Percentiles rank a stretch among this genome's conserved stretches.
Evolutionary conservation across 2,113 vertebrate genomes (phyloP).

Genomic region (Cephalopterus ornatus): DNA sequence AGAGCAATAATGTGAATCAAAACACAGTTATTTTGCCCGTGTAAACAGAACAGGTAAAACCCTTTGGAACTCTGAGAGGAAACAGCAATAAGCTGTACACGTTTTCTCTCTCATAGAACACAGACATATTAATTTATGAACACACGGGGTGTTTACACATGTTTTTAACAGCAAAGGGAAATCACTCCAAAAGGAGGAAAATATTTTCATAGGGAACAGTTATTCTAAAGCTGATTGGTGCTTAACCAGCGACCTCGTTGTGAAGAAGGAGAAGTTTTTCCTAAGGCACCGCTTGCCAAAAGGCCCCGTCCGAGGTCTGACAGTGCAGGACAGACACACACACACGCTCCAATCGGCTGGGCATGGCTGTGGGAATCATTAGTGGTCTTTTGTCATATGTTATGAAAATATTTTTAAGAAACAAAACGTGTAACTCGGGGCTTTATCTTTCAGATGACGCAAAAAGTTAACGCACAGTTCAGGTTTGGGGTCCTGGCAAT

Average conservation of each 20-base stretch:
- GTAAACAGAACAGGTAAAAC: not conserved
- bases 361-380: not conserved
- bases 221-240: not conserved
- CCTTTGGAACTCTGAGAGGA: not conserved
- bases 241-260: not conserved
- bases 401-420: not conserved
- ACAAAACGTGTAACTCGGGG: not conserved
- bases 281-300: not conserved
- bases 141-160: not conserved
- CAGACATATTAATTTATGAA: not conserved
- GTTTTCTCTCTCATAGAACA: not conserved
- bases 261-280: not conserved
- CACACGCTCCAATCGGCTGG: not conserved
- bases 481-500: not conserved
- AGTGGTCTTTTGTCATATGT: not conserved
- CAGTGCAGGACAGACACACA: not conserved
- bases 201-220: not conserved
- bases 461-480: not conserved
- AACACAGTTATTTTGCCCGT: not conserved
- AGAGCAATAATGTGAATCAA: not conserved
- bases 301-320: not conserved
- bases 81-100: not conserved
- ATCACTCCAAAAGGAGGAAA: not conserved
- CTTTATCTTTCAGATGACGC: not conserved
- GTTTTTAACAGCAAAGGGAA: not conserved